Evolutionary conservation across 2,797 vertebrate species (phyloP).

Genomic region (Cirrhinus molitorella): DNA sequence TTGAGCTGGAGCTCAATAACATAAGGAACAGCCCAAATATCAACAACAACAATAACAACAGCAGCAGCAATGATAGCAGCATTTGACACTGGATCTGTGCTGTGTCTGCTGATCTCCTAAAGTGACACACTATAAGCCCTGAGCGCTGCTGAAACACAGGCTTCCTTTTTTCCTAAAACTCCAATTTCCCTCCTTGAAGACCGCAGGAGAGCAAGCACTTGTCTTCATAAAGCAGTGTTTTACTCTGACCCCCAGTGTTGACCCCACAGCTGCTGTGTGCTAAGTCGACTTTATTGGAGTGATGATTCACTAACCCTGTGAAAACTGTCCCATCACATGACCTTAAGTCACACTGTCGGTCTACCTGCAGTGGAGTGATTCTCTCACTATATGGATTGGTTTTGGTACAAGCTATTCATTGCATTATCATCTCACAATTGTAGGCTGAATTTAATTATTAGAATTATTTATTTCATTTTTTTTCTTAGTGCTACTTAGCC

Average conservation of each 20-base stretch:
- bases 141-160: constrained; percentile 54
- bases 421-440: constrained; percentile 60
- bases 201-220: neutral
- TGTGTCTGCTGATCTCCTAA: constrained; percentile 57
- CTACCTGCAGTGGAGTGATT: constrained; percentile 39
- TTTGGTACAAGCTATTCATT: constrained; percentile 54
- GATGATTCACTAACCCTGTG: constrained; percentile 35
- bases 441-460: constrained; percentile 65
- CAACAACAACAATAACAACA: constrained; percentile 61
- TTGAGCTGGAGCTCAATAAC: constrained; percentile 97
- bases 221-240: constrained; percentile 40
- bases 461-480: constrained; percentile 81
- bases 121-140: constrained; percentile 57
- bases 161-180: neutral
- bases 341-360: constrained; percentile 47
- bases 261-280: constrained; percentile 50
- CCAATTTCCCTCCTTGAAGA: constrained; percentile 20
- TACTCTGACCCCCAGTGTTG: constrained; percentile 36
- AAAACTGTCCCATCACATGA: constrained; percentile 51
- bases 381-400: constrained; percentile 7
- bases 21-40: constrained; percentile 89
- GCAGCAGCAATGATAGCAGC: constrained; percentile 78
- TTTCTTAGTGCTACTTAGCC: constrained; percentile 59
- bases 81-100: constrained; percentile 77
- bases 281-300: constrained; percentile 33